Evolutionary conservation across 2,888 invertebrate species (phyloP).

Genomic region (Cacoxenus indagator): DNA sequence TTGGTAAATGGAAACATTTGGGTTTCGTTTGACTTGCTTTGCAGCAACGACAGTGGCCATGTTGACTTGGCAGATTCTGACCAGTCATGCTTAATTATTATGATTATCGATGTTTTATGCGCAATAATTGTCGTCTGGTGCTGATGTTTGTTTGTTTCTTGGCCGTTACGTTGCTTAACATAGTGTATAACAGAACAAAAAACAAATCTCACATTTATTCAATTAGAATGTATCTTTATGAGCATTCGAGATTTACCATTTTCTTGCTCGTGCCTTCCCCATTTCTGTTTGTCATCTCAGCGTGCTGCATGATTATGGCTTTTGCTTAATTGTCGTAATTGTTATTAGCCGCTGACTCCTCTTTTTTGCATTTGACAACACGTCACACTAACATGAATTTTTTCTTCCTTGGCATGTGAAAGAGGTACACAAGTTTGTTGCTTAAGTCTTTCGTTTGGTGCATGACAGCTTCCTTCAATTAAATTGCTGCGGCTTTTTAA

Average conservation of each 20-base stretch:
- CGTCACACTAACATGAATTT: neutral
- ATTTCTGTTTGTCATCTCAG: slow-evolving; percentile 19
- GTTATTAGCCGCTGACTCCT: slow-evolving; percentile 19
- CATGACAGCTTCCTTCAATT: slow-evolving; percentile 14
- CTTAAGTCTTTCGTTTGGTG: slow-evolving; percentile 8
- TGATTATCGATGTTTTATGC: slow-evolving; percentile 66
- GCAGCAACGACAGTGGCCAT: neutral
- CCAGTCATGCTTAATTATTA: slow-evolving; percentile 62
- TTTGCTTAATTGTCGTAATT: slow-evolving; percentile 54
- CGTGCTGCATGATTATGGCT: neutral
- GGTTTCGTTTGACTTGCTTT: no score
- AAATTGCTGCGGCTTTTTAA: neutral
- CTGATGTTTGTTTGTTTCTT: slow-evolving; percentile 7
- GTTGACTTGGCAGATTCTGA: slow-evolving; percentile 41
- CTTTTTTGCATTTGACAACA: neutral
- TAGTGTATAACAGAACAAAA: no score
- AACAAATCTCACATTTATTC: no score
- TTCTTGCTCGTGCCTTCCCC: neutral
- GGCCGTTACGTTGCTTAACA: slow-evolving; percentile 6
- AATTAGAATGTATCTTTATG: no score
- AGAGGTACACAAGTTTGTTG: slow-evolving; percentile 12
- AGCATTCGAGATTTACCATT: neutral
- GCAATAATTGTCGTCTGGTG: slow-evolving; percentile 53
- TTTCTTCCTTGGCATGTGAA: neutral
- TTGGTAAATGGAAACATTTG: no score